These are phyloP conservation scores for Somateria mollissima DNA, from an alignment of 2,797 vertebrate genomes.

Conservation along the genomic window DNA sequence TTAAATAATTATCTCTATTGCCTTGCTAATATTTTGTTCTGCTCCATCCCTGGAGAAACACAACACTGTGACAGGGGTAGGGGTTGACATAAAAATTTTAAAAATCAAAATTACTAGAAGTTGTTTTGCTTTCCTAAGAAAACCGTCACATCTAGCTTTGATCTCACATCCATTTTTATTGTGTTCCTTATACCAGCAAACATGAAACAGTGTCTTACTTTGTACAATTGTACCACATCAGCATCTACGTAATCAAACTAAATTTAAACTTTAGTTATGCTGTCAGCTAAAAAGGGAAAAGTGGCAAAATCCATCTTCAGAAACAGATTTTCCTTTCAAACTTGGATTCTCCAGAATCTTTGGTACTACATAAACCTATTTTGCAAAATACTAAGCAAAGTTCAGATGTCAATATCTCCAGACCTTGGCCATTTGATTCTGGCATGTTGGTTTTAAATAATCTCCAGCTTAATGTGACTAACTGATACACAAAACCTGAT, in stretches of 20 bases:
- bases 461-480: background rate
- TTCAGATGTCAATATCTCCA: background rate
- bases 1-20: background rate
- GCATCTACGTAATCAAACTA: background rate
- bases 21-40: background rate
- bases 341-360: background rate
- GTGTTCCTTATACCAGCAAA: background rate
- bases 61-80: background rate
- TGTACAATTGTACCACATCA: background rate
- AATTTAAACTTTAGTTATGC: constrained; percentile 5
- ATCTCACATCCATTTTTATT: constrained; percentile 9
- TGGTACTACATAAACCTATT: background rate
- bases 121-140: background rate
- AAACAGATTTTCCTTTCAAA: background rate
- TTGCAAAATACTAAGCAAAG: background rate
- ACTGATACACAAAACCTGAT: background rate
- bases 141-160: background rate
- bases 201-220: constrained; percentile 18
- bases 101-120: background rate
- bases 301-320: background rate
- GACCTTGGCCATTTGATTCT: background rate
- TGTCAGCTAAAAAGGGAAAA: background rate
- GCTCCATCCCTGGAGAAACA: background rate
- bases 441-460: background rate
- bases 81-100: background rate